phyloP scores from a whole-genome alignment of 2,888 invertebrate genomes.

The Acheta domesticus region DNA sequence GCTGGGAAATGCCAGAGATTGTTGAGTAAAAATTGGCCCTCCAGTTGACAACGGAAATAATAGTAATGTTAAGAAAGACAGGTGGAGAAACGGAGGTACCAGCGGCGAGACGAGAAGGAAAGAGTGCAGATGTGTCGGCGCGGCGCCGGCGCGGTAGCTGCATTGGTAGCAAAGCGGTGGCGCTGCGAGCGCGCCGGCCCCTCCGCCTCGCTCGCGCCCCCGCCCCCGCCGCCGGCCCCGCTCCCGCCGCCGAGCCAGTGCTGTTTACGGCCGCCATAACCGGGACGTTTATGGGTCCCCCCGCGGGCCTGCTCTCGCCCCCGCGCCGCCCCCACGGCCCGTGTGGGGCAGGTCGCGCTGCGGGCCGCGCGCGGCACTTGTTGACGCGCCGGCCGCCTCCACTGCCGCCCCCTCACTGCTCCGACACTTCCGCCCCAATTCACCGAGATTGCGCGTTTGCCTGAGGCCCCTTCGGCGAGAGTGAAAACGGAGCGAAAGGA shows the following conservation, averaged over 20 bases:
- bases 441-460: not conserved
- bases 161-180: no score
- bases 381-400: constrained; percentile 3
- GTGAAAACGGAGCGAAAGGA: no score
- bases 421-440: not conserved
- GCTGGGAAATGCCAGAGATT: no score
- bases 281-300: constrained; percentile 2
- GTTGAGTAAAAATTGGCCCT: no score
- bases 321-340: not conserved
- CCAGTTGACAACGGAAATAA: no score
- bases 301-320: not conserved
- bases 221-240: not conserved
- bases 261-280: constrained; percentile 9
- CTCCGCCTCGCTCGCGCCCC: not conserved
- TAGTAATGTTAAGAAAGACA: no score
- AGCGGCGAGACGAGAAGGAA: no score
- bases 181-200: no score
- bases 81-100: no score
- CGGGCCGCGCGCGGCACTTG: not conserved
- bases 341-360: constrained; percentile 7
- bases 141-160: no score
- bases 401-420: not conserved
- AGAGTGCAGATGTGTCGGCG: no score
- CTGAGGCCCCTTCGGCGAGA: no score
- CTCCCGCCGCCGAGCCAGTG: not conserved